phyloP scores from a whole-genome alignment of 2,888 invertebrate genomes.

The Pachymerium ferrugineum region DNA sequence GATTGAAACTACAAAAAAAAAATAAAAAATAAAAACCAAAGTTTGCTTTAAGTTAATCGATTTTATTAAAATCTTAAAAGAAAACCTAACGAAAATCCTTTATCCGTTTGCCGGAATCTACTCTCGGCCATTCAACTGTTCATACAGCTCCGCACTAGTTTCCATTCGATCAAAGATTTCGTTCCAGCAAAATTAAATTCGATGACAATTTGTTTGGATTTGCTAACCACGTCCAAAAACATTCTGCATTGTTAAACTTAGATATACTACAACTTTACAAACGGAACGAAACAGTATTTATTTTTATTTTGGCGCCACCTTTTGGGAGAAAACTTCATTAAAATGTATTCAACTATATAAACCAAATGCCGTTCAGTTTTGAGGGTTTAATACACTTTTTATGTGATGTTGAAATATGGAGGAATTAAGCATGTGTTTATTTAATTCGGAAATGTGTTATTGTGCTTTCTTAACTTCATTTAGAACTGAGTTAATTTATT shows the following conservation, averaged over 20 bases:
- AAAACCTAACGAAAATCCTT: conserved; percentile 71
- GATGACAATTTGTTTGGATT: conserved; percentile 67
- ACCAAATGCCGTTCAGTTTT: no score
- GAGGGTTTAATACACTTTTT: no score
- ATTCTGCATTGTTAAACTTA: conserved; percentile 76
- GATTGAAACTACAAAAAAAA: conserved; percentile 40
- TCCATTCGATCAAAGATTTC: conserved; percentile 69
- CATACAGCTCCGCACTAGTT: conserved; percentile 58
- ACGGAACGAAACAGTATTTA: no score
- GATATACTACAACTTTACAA: no score
- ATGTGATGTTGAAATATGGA: no score
- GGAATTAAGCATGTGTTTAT: no score
- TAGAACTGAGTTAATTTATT: no score
- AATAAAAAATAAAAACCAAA: conserved; percentile 1
- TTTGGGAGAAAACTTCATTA: no score
- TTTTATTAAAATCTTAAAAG: background rate
- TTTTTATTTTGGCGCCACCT: no score
- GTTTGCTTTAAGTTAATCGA: background rate
- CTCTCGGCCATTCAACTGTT: conserved; percentile 73
- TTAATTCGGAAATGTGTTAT: no score
- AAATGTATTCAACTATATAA: no score
- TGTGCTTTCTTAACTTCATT: no score
- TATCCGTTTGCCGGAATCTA: conserved; percentile 71
- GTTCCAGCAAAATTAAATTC: conserved; percentile 72
- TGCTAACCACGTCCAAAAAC: conserved; percentile 78